A percentile compares a stretch with the other conserved stretches of the same genome.
phyloP scores from a whole-genome alignment of 2,888 invertebrate species.

The Hypomecis punctinalis region DNA sequence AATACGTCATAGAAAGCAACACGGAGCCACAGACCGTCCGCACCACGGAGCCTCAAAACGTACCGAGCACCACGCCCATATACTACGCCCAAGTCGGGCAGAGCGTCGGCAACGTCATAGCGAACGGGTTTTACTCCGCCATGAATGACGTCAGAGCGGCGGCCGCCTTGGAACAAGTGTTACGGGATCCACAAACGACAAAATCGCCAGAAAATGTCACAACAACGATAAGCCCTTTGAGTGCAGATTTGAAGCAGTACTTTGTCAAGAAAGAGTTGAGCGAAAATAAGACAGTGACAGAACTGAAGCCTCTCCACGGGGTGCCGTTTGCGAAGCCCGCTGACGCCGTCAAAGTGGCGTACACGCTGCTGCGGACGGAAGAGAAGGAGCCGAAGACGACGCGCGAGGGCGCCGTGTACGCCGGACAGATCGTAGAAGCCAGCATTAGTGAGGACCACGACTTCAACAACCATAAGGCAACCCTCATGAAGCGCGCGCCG shows the following conservation, averaged over 20 bases:
- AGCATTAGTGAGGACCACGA: slow-evolving; percentile 75
- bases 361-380: slow-evolving; percentile 67
- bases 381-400: slow-evolving; percentile 64
- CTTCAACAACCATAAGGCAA: slow-evolving; percentile 70
- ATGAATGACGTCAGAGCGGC: slow-evolving; percentile 87
- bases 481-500: slow-evolving; percentile 64
- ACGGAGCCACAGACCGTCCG: slow-evolving; percentile 49
- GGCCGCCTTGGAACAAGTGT: slow-evolving; percentile 83
- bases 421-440: slow-evolving; percentile 78
- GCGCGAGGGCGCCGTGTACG: slow-evolving; percentile 69
- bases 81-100: slow-evolving; percentile 80
- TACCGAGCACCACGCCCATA: slow-evolving; percentile 66
- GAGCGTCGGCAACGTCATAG: slow-evolving; percentile 67
- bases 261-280: slow-evolving; percentile 59
- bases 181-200: slow-evolving; percentile 79
- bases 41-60: not conserved
- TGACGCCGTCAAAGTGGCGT: slow-evolving; percentile 72
- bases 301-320: slow-evolving; percentile 66
- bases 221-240: slow-evolving; percentile 60
- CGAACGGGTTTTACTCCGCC: slow-evolving; percentile 83
- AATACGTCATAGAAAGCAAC: slow-evolving; percentile 64
- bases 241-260: slow-evolving; percentile 58
- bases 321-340: slow-evolving; percentile 69
- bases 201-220: slow-evolving; percentile 52
- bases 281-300: slow-evolving; percentile 58